These are phyloP conservation scores for Lepidurus couesii DNA, from an alignment of 1,140 invertebrate genomes.

Conservation along the genomic window DNA sequence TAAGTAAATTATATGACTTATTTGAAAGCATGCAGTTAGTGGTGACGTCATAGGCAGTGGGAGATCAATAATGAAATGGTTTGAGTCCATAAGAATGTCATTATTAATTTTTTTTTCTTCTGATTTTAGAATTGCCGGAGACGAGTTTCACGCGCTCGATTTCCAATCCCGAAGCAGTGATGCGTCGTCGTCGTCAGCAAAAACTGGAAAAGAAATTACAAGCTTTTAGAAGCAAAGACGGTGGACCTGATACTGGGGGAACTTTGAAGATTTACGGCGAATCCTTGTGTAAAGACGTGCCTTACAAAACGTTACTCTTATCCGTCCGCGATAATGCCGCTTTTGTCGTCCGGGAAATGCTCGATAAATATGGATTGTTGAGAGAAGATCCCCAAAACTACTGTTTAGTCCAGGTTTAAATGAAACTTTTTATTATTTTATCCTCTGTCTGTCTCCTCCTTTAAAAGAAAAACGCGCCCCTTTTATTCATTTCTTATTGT, in stretches of 20 bases:
- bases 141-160: conserved; percentile 97
- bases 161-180: conserved; percentile 98
- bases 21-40: too few species aligned
- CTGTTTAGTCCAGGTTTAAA: conserved; percentile 83
- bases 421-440: not conserved
- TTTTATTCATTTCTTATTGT: conserved; percentile 42
- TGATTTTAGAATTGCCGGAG: conserved; percentile 78
- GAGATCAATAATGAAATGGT: too few species aligned
- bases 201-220: conserved; percentile 95
- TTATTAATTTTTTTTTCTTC: conserved; percentile 39
- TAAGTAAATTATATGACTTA: too few species aligned
- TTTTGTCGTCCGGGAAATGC: conserved; percentile 89
- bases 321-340: conserved; percentile 87
- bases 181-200: conserved; percentile 92
- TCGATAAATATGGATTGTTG: conserved; percentile 92
- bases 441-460: not conserved
- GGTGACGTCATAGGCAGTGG: too few species aligned
- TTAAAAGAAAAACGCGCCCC: not conserved
- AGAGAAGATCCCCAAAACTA: conserved; percentile 82
- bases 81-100: not conserved
- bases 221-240: conserved; percentile 68
- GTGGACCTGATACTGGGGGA: conserved; percentile 71
- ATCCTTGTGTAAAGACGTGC: conserved; percentile 90
- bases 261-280: conserved; percentile 98
- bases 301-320: conserved; percentile 94